These are phyloP conservation scores for Pectinophora gossypiella DNA, from an alignment of 1,140 invertebrate species.

Conservation along the genomic window DNA sequence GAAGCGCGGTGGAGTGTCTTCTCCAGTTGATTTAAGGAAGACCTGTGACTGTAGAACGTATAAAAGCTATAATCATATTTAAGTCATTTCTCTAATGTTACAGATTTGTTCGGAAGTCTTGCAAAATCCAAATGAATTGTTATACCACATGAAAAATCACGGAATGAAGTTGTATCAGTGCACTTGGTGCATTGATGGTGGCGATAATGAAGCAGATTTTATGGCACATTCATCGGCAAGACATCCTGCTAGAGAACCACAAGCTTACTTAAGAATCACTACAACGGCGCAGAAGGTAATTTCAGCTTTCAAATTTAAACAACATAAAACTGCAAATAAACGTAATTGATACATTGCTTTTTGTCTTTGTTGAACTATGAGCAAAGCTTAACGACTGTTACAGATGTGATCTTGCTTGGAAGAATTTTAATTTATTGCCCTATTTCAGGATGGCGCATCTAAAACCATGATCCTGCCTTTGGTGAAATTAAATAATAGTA, in stretches of 20 bases:
- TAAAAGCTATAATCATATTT: too few species aligned
- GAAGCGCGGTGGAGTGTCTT: too few species aligned
- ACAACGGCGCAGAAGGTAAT: slow-evolving; percentile 19
- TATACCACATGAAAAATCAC: slow-evolving; percentile 50
- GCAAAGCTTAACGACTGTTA: too few species aligned
- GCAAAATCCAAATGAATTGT: slow-evolving; percentile 19
- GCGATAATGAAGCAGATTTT: slow-evolving; percentile 71
- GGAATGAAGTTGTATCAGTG: slow-evolving; percentile 58
- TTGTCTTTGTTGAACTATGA: too few species aligned
- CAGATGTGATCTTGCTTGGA: too few species aligned
- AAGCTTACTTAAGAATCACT: slow-evolving; percentile 52
- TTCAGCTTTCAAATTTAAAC: too few species aligned
- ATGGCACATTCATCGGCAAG: slow-evolving; percentile 76
- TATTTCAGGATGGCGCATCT: slow-evolving; percentile 43
- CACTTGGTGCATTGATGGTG: slow-evolving; percentile 51
- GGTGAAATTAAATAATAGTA: slow-evolving; percentile 44
- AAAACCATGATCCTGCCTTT: slow-evolving; percentile 50
- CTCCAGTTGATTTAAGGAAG: too few species aligned
- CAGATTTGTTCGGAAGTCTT: slow-evolving; percentile 28
- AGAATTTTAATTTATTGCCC: too few species aligned
- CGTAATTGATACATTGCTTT: too few species aligned
- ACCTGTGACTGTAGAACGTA: too few species aligned
- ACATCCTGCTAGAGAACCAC: slow-evolving; percentile 75
- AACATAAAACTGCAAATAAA: too few species aligned
- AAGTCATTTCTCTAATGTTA: slow-evolving; percentile 10